A percentile compares a stretch with the other conserved stretches of the same genome.
Conservation (phyloP, 64 coral and sea anemone species). For the Pocillopora damicornis region DNA sequence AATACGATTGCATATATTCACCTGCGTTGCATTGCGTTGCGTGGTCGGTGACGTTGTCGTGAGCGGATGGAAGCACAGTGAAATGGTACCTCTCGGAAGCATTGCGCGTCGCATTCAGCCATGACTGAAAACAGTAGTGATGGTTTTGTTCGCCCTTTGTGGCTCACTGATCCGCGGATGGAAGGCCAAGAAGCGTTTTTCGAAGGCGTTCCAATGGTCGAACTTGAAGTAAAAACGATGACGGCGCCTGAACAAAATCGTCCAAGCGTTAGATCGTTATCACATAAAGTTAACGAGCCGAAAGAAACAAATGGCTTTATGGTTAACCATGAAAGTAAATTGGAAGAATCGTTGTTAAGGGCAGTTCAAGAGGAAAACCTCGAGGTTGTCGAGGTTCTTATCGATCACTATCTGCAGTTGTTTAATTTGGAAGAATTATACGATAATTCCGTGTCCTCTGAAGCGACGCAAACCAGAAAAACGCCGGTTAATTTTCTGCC, state of each 20-base stretch:
- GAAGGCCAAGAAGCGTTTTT: conserved; percentile 32
- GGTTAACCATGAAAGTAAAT: conserved; percentile 43
- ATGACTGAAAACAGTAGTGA: conserved; percentile 7
- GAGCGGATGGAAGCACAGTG: neutral
- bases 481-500: conserved; percentile 73
- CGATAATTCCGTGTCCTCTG: conserved; percentile 10
- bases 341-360: conserved; percentile 47
- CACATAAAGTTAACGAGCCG: conserved; percentile 8
- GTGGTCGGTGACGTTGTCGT: neutral
- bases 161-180: conserved; percentile 40
- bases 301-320: conserved; percentile 49
- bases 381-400: conserved; percentile 31
- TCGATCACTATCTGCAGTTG: conserved; percentile 55
- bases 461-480: neutral
- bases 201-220: conserved; percentile 38
- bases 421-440: conserved; percentile 49
- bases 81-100: conserved; percentile 3
- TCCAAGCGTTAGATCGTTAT: neutral
- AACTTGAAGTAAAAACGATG: neutral
- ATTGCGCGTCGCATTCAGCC: neutral
- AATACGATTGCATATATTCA: neutral
- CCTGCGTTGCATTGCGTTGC: conserved; percentile 7
- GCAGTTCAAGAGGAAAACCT: conserved; percentile 44
- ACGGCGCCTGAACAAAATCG: neutral
- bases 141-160: conserved; percentile 58